Conservation (phyloP, 1,140 invertebrate genomes). For the Drosophila orena region DNA sequence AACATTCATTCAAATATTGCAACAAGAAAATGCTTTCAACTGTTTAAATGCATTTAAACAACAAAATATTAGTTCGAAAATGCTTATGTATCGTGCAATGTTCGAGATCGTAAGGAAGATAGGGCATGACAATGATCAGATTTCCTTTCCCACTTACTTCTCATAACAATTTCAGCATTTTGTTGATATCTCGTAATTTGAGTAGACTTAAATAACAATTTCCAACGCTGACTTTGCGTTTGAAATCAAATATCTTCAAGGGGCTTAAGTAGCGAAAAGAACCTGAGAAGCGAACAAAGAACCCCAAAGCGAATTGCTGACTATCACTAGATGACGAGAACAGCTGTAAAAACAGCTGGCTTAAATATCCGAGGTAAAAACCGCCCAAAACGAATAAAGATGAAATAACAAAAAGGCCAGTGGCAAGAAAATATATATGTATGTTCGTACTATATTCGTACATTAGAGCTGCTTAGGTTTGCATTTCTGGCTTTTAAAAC, state of each 20-base stretch:
- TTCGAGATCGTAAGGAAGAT: too few species aligned
- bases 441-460: too few species aligned
- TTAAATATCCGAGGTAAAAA: background rate
- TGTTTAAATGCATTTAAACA: too few species aligned
- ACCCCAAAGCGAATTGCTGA: constrained; percentile 47
- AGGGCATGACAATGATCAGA: background rate
- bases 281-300: constrained; percentile 4
- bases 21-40: too few species aligned
- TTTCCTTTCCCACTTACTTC: background rate
- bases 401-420: constrained; percentile 1
- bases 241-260: constrained; percentile 18
- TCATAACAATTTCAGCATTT: background rate
- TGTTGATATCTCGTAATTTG: constrained; percentile 43
- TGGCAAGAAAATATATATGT: constrained; percentile 4
- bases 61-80: too few species aligned
- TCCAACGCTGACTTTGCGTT: constrained; percentile 11
- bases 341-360: constrained; percentile 69
- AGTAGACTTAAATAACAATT: constrained; percentile 25
- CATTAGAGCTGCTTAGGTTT: background rate
- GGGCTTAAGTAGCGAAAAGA: constrained; percentile 2
- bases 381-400: background rate
- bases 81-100: background rate
- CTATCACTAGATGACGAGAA: constrained; percentile 29
- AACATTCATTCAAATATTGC: too few species aligned
- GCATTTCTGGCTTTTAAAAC: background rate